Percentiles rank a stretch among this genome's conserved stretches.
These are phyloP conservation scores for Caenorhabditis sp. DNA, from an alignment of 2,888 invertebrate genomes.

Conservation along the genomic window DNA sequence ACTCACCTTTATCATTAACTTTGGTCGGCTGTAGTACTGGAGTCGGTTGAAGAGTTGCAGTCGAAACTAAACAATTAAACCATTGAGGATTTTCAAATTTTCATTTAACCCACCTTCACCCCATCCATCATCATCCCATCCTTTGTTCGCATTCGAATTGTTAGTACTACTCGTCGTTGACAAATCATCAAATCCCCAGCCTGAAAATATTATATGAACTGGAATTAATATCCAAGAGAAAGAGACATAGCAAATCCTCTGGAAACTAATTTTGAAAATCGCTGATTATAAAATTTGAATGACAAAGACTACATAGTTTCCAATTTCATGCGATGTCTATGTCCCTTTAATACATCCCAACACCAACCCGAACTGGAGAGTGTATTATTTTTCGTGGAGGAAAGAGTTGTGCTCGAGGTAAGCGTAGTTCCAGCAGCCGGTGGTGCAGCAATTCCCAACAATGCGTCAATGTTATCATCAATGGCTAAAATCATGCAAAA, in stretches of 20 bases:
- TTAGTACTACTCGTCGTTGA: background rate
- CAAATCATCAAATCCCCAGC: constrained; percentile 42
- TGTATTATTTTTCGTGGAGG: constrained; percentile 11
- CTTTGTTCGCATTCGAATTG: constrained; percentile 15
- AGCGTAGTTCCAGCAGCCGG: constrained; percentile 11
- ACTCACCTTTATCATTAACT: constrained; percentile 33
- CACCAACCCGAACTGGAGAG: constrained; percentile 7
- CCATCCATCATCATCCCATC: constrained; percentile 45
- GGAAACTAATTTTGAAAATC: too few relatives aligned
- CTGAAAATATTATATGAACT: background rate
- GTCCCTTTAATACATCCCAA: too few relatives aligned
- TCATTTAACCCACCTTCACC: constrained; percentile 19
- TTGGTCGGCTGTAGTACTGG: constrained; percentile 29
- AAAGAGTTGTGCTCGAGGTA: constrained; percentile 3
- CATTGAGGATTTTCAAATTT: too few relatives aligned
- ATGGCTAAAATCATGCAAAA: constrained; percentile 18
- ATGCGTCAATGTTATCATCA: constrained; percentile 41
- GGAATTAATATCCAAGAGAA: too few relatives aligned
- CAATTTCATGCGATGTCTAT: too few relatives aligned
- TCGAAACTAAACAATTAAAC: background rate
- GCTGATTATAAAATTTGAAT: too few relatives aligned
- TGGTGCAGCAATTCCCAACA: constrained; percentile 28
- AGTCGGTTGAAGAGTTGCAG: constrained; percentile 17
- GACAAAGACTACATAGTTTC: too few relatives aligned
- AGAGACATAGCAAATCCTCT: too few relatives aligned